Conservation (phyloP, 2,113 vertebrate species). For the Antigone vipio region DNA sequence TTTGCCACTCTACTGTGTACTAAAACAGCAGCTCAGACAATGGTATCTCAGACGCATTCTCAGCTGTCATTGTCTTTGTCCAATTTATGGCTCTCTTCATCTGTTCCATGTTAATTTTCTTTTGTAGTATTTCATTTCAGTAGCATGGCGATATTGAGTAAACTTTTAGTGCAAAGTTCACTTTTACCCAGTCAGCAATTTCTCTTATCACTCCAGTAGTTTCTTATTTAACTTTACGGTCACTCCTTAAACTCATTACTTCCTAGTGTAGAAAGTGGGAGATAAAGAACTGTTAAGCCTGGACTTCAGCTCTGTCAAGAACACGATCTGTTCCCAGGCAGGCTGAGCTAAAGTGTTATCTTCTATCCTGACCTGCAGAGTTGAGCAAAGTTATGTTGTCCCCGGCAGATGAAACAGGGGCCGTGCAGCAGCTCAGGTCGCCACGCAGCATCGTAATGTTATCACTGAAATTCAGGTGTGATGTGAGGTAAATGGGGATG, state of each 20-base stretch:
- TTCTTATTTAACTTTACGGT: not conserved
- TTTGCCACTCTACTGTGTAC: not conserved
- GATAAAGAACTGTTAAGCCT: not conserved
- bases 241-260: not conserved
- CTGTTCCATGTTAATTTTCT: not conserved
- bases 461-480: not conserved
- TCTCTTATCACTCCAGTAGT: not conserved
- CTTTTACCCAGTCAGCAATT: not conserved
- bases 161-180: not conserved
- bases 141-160: rapidly evolving
- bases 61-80: not conserved
- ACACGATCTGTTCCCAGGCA: not conserved
- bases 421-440: not conserved
- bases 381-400: not conserved
- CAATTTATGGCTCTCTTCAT: not conserved
- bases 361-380: not conserved
- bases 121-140: not conserved
- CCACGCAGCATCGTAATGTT: not conserved
- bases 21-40: not conserved
- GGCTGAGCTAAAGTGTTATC: not conserved
- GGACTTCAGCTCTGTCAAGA: not conserved
- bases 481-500: not conserved
- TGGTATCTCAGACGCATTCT: not conserved
- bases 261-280: not conserved
- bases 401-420: not conserved